Base-by-base conservation (phyloP, 2,113 vertebrate genomes). In the Gadus chalcogrammus region DNA sequence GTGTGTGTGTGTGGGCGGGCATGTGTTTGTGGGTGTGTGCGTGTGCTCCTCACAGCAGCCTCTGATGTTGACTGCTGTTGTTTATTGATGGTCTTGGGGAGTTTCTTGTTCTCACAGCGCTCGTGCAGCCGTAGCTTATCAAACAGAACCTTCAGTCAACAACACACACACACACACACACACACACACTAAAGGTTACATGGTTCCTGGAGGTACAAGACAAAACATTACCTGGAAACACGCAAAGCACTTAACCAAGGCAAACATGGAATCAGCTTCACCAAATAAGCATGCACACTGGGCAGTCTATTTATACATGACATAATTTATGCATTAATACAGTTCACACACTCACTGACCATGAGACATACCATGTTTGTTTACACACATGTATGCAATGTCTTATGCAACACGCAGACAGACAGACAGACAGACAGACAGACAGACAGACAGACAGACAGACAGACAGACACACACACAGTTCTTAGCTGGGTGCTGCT, bases 51-150 rank as follows among this genome's bases (percentile, higher is more conserved):
- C 88, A 97, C 97, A 84, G 91, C 88, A 8, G 88, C 90, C 86
- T 97, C 95, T 0, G 96, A 97, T 3, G 95, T 97, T 17, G 95
- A 97, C 53, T 88, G 92, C 4, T 91, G 86, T 18, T 92, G 92
- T 56, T 85, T 93, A 60, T 89, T 88, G 72, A 91, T 74, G 4
- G 92, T 94, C 84, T 71, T 93, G 35, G 92, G 93, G 64, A 95
- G 79, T 27, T 88, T 91, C 76, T 91, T 94, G 81, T 82, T 90
- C 70, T 91, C 86, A 64, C 92, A 91, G 31, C 84, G 81, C 0
- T 88, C 78, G 22, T 97, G 93, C 38, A 98, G 92, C 56, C 88
- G 93, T 27, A 98, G 84, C 72, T 96, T 97, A 69, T 94, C 94
- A 81, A 95, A 97, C 15, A 98, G 88, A 65, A 98, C 84, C 97